Evolutionary conservation across 1,140 invertebrate species (phyloP).

Genomic region (Drosophila prosaltans): DNA sequence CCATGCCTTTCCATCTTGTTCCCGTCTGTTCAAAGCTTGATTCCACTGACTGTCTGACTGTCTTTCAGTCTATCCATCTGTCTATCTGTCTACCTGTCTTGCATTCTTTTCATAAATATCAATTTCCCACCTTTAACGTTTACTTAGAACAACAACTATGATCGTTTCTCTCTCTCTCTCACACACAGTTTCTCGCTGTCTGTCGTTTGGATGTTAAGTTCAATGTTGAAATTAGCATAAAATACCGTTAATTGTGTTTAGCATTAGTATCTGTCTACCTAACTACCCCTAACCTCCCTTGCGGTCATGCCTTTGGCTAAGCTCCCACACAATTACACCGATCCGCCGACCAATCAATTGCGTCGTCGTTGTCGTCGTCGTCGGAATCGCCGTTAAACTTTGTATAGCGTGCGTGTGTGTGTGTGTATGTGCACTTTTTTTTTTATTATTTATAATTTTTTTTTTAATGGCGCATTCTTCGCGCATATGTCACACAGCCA

Average conservation of each 20-base stretch:
- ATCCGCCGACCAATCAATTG: constrained; percentile 20
- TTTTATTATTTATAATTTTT: constrained; percentile 21
- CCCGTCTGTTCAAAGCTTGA: constrained; percentile 3
- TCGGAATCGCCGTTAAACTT: background rate
- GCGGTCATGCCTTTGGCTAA: constrained; percentile 3
- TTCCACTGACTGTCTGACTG: background rate
- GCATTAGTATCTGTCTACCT: constrained; percentile 59
- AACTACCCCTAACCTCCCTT: constrained; percentile 2
- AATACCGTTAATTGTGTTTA: constrained; percentile 80
- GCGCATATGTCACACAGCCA: constrained; percentile 64
- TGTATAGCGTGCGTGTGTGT: no score
- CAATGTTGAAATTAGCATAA: constrained; percentile 82
- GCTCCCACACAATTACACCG: constrained; percentile 16
- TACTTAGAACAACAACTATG: constrained; percentile 15
- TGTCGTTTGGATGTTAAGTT: constrained; percentile 73
- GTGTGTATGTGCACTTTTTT: no score
- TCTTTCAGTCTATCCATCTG: constrained; percentile 4
- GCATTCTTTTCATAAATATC: constrained; percentile 64
- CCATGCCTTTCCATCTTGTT: constrained; percentile 19
- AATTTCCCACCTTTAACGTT: constrained; percentile 52
- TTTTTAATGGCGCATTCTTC: constrained; percentile 72
- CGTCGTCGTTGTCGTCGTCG: background rate
- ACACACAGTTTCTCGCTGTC: constrained; percentile 18
- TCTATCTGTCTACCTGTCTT: constrained; percentile 31
- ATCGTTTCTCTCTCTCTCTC: constrained; percentile 26